Base-by-base conservation (phyloP, 2,797 vertebrate species). In the Coluber constrictor region DNA sequence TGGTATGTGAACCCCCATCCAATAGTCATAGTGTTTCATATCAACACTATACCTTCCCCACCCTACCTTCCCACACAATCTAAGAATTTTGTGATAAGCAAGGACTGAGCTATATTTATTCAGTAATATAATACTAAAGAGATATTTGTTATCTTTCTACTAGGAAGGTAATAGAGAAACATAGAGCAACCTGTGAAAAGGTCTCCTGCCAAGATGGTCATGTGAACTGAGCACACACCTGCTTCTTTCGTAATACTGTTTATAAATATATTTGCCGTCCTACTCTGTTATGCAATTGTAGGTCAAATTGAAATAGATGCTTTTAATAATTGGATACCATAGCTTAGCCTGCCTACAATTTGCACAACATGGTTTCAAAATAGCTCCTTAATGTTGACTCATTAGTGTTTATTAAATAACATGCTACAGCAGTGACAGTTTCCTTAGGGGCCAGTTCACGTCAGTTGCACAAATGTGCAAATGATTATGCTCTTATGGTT, bases 381-480 rank as follows among this genome's bases (percentile, higher is more conserved):
- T 56, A 29, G 23, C 37, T 90, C 59, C 83, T 87, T 90, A 88
- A 74, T 37, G 18, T 90, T 90, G 90, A 37, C 55, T 93, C 86
- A 88, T 87, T 90, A 88, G 29, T 32, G n/a, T 57, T 25, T 4
- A 91, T 51, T 92, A 43, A 91, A 51, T 90, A 90, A 93, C 29
- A 74, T 47, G 89, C 59, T 89, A 83, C 12, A 92, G 86, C 37
- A 89, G 29, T 55, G n/a, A 66, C 94, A 61, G 92, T 94, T 93
- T 90, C 55, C 90, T 20, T 63, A 74, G 0, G 29, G 61, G 27
- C 59, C 10, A 16, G 20, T 61, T 86, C 32, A 16, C 1, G 74
- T 29, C 70, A 18, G 32, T 57, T 60, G 93, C 93, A 54, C 0
- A 43, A 93, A 94, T 59, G 93, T 0, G 0, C 9, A 54, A 51